Evolutionary conservation across 1,140 invertebrate genomes (phyloP), one percentile per base, ranked within the genome.

Genomic region (Caenorhabditis latens): DNA sequence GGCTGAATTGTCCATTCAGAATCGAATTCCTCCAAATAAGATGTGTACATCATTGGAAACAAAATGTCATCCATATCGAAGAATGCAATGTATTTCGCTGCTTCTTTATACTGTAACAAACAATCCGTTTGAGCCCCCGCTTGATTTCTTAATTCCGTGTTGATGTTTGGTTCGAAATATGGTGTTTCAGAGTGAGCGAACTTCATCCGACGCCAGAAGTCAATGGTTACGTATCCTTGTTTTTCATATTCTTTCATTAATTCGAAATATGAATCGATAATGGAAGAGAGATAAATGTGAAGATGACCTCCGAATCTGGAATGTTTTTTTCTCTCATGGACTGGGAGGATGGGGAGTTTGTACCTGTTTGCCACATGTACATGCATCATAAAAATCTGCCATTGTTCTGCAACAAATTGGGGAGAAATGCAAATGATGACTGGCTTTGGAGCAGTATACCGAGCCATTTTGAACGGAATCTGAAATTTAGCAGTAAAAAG

Each of bases 361-460:
- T 32, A 65, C 65, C 65, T 43, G 19, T 71, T 43, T 14, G 65
- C 65, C 13, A 46, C 65, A 19, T 71, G 65, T 6, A 71, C 42
- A 46, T 71, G 40, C 65, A 71, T 71, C 42, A 71, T 11, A 46
- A 71, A 71, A 7, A 71, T 71, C 16, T 71, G 65, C 65, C 65
- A 71, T 46, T 71, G 65, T 46, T 71, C 65, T 13, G 65, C 65
- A 46, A 32, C 65, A 46, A 71, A 71, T n/a, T 71, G 65, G 11
- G 65, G 65, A 71, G 65, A 71, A 46, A 71, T 71, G 19, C 65
- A 71, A 1, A 71, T 71, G 42, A 71, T 71, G 7, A 71, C 65
- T 13, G 65, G 65, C 48, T 84, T 84, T 61, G 50, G 50, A 32
- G 50, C 53, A 43, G 4, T 71, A 24, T 84, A 84, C 1, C 50